Conservation (phyloP, 1,140 invertebrate genomes). For the Drosophila orosa region DNA sequence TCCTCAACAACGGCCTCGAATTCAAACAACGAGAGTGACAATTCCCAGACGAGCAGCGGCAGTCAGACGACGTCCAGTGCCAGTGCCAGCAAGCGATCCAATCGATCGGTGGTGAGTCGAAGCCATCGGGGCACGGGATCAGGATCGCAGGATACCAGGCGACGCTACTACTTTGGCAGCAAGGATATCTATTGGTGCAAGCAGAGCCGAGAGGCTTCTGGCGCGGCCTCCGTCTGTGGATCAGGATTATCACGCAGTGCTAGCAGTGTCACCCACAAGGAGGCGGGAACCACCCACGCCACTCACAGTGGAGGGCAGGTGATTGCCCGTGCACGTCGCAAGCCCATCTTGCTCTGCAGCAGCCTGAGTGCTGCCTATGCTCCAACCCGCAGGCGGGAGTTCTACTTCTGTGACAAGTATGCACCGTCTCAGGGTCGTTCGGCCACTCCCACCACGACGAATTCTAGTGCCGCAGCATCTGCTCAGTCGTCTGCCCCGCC, state of each 20-base stretch:
- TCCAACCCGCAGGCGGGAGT: slow-evolving; percentile 65
- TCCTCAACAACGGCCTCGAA: slow-evolving; percentile 12
- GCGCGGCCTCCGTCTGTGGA: background rate
- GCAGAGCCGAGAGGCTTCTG: slow-evolving; percentile 51
- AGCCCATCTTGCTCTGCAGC: slow-evolving; percentile 66
- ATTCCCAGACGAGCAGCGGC: slow-evolving; percentile 67
- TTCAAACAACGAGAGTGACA: slow-evolving; percentile 67
- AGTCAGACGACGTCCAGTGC: slow-evolving; percentile 48
- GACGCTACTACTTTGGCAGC: slow-evolving; percentile 73
- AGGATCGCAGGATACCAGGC: slow-evolving; percentile 47
- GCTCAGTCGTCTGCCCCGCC: slow-evolving; percentile 27
- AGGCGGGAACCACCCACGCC: slow-evolving; percentile 29
- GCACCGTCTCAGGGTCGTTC: slow-evolving; percentile 22
- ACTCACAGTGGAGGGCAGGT: slow-evolving; percentile 34
- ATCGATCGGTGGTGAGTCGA: slow-evolving; percentile 11
- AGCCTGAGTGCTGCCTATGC: slow-evolving; percentile 72
- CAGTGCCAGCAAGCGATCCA: slow-evolving; percentile 34
- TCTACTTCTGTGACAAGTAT: slow-evolving; percentile 78
- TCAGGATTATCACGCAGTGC: slow-evolving; percentile 53
- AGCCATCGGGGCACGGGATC: background rate
- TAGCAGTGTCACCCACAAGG: slow-evolving; percentile 64
- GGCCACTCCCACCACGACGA: background rate
- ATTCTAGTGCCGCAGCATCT: background rate
- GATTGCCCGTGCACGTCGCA: slow-evolving; percentile 62
- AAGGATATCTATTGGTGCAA: slow-evolving; percentile 82